Evolutionary conservation across 2,888 invertebrate species (phyloP).

Genomic region (Xanthorhoe designata): DNA sequence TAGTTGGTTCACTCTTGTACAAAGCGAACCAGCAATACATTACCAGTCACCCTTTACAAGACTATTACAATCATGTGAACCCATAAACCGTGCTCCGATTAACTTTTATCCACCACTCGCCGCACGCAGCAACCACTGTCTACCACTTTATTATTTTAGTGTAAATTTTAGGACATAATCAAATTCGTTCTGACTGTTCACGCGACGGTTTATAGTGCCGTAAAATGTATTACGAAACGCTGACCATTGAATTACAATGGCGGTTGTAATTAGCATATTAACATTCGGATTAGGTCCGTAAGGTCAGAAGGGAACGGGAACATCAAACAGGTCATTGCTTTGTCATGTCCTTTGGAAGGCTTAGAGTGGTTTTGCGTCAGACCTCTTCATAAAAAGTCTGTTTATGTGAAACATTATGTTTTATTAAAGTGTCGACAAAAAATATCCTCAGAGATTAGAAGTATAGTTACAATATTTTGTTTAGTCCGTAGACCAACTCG

Average conservation of each 20-base stretch:
- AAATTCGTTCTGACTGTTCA: constrained; percentile 66
- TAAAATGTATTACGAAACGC: constrained; percentile 48
- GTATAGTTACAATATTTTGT: too few relatives aligned
- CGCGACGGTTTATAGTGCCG: constrained; percentile 55
- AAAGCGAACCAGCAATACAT: constrained; percentile 58
- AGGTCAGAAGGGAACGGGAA: constrained; percentile 12
- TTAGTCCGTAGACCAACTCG: background rate
- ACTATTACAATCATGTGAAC: constrained; percentile 68
- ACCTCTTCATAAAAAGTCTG: background rate
- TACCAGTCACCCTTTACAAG: constrained; percentile 67
- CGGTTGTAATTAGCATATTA: constrained; percentile 43
- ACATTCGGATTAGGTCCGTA: constrained; percentile 33
- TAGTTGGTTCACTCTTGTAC: constrained; percentile 40
- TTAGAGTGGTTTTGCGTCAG: background rate
- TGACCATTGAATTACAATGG: constrained; percentile 62
- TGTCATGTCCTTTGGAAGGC: constrained; percentile 5
- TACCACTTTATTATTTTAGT: constrained; percentile 62
- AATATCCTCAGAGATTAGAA: background rate
- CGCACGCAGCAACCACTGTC: constrained; percentile 55
- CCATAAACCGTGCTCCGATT: constrained; percentile 66
- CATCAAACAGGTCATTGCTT: constrained; percentile 21
- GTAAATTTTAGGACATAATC: constrained; percentile 67
- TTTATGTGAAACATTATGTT: background rate
- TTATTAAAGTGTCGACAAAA: background rate
- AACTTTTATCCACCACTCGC: constrained; percentile 61